Percentiles rank a stretch among this genome's conserved stretches.
These are phyloP conservation scores for Psilopsiagon aymara DNA, from an alignment of 2,113 vertebrate genomes.

Conservation along the genomic window DNA sequence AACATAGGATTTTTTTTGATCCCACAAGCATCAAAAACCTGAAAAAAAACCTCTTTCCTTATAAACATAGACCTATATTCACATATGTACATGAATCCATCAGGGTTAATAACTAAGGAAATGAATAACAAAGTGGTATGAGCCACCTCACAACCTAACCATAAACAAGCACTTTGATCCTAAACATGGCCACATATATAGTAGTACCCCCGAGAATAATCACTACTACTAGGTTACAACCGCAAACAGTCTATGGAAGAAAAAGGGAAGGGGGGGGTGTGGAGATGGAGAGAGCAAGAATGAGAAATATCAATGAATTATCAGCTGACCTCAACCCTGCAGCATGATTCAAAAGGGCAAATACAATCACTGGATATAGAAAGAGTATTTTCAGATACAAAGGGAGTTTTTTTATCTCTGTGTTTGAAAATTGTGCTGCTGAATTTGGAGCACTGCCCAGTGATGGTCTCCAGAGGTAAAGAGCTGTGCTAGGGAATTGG, in stretches of 20 bases:
- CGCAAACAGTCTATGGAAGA: background rate
- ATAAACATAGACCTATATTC: background rate
- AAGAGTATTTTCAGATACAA: background rate
- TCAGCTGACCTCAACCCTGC: background rate
- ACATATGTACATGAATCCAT: background rate
- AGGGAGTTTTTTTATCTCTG: background rate
- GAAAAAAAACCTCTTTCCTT: background rate
- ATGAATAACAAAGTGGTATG: background rate
- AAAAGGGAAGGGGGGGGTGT: background rate
- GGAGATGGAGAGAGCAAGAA: background rate
- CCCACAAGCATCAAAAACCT: background rate
- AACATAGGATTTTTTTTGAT: rapidly evolving
- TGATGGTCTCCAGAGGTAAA: background rate
- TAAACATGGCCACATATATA: background rate
- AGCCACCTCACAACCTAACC: background rate
- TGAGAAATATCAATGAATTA: background rate
- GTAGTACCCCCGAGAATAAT: background rate
- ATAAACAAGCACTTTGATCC: background rate
- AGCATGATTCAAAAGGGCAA: background rate
- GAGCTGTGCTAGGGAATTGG: background rate
- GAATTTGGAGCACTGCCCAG: background rate
- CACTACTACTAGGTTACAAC: background rate
- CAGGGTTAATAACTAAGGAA: background rate
- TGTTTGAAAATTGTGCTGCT: background rate
- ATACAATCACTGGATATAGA: background rate